Base-by-base conservation (phyloP, 2,113 vertebrate genomes). In the Callopanchax toddi region DNA sequence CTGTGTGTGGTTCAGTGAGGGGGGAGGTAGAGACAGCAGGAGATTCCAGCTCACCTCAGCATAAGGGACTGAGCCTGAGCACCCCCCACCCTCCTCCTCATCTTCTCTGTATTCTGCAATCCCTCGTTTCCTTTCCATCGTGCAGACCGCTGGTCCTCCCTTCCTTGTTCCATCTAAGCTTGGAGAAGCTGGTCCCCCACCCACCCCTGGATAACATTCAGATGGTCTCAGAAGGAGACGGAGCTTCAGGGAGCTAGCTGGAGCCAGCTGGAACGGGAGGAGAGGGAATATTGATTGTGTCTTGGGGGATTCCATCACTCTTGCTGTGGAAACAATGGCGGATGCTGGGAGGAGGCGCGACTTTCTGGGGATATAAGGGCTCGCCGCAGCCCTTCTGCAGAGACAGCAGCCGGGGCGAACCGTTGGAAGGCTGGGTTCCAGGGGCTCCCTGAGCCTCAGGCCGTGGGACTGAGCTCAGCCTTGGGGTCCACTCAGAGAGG, bases 401-500 rank as follows among this genome's bases (percentile, higher is more conserved):
- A 81, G 59, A 55, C 59, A 15, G 53, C 72, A 4, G 68, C 53
- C 6, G 20, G 12, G 48, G 57, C 63, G 42, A 18, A n/a, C 18
- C 17, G 18, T 32, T 15, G 51, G 45, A 59, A 42, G 2, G 22
- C 25, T 8, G 62, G 23, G 46, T n/a, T 60, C 65, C 17, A 29
- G 52, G 49, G 49, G 50, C 22, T 23, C 37, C 63, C 62, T 52
- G 68, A 66, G 81, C 64, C 69, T 71, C 62, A 50, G 67, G 75
- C 46, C 49, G 39, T 17, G n/a, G 67, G 62, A 71, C 71, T 81
- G 76, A 78, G 72, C 67, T 72, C 60, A 81, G 74, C 72, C 71
- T 51, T 60, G 85, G 88, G 89, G 81, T 89, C 77, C 86, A 83
- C 82, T 81, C 25, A 83, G 85, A 87, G 85, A 91, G 92, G 82